Percentiles rank a stretch among this genome's conserved stretches.
phyloP scores from a whole-genome alignment of 2,888 invertebrate species.

The Noctua janthe region DNA sequence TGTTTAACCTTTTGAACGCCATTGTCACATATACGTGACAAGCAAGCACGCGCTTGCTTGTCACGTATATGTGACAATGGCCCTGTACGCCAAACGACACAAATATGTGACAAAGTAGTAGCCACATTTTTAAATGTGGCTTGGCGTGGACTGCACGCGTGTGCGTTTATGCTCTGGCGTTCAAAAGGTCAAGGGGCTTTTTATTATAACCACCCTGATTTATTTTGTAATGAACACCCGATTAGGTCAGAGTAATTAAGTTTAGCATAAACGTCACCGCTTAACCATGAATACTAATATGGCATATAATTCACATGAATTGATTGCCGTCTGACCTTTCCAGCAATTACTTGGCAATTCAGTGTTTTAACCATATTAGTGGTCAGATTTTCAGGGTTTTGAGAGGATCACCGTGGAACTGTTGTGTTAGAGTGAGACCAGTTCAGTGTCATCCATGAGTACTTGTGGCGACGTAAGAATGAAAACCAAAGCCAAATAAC shows the following conservation, averaged over 20 bases:
- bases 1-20: no score
- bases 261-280: constrained; percentile 3
- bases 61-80: no score
- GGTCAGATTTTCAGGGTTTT: background rate
- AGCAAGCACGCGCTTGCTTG: no score
- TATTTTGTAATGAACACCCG: background rate
- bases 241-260: background rate
- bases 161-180: no score
- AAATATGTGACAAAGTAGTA: no score
- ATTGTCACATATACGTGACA: no score
- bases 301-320: background rate
- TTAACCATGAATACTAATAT: background rate
- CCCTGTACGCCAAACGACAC: no score
- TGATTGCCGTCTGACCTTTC: background rate
- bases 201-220: background rate
- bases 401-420: background rate
- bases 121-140: no score
- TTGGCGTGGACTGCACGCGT: no score
- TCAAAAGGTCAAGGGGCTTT: no score
- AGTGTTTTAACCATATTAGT: background rate
- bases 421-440: background rate
- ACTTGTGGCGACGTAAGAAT: background rate
- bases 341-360: background rate
- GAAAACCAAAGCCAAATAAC: background rate
- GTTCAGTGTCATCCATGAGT: background rate